These are phyloP conservation scores for Fistularia commersonii DNA, from an alignment of 2,797 vertebrate genomes.

Conservation along the genomic window DNA sequence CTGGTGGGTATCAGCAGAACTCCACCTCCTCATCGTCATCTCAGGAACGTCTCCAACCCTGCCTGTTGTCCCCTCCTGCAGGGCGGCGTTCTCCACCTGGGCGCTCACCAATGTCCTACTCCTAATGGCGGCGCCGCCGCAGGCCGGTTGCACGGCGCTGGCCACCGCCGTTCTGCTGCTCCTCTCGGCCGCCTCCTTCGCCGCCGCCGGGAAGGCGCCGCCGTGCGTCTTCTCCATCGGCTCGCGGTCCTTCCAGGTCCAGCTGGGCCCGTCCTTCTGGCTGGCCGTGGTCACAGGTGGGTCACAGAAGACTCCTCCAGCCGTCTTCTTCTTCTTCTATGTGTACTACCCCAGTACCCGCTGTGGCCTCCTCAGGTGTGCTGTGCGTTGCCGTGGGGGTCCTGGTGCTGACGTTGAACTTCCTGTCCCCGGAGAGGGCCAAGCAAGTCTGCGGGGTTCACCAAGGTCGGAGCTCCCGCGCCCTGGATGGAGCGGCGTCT, in stretches of 20 bases:
- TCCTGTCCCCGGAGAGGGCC: conserved; percentile 71
- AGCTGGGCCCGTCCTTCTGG: conserved; percentile 90
- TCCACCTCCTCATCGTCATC: too few relatives aligned
- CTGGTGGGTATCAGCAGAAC: conserved; percentile 87
- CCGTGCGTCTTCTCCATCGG: conserved; percentile 84
- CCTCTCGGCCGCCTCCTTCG: conserved; percentile 85
- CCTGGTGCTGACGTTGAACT: conserved; percentile 77
- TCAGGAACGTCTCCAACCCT: too few relatives aligned
- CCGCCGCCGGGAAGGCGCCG: conserved; percentile 76
- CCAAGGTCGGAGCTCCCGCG: too few relatives aligned
- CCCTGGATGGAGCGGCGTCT: too few relatives aligned
- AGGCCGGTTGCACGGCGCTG: conserved; percentile 88
- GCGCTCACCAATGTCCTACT: conserved; percentile 87
- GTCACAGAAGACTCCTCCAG: neutral
- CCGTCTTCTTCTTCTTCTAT: neutral
- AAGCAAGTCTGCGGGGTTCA: conserved; percentile 82
- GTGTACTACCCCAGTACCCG: conserved; percentile 4
- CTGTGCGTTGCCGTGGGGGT: conserved; percentile 82
- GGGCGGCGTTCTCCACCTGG: conserved; percentile 95
- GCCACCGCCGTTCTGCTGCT: conserved; percentile 82
- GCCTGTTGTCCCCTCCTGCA: too few relatives aligned
- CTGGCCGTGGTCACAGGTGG: conserved; percentile 83
- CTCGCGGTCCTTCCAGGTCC: conserved; percentile 56
- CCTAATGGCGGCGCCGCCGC: conserved; percentile 84
- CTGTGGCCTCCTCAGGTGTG: conserved; percentile 82